Evolutionary conservation across 2,113 vertebrate species (phyloP), one percentile per base, ranked within the genome.

Genomic region (Petromus typicus): DNA sequence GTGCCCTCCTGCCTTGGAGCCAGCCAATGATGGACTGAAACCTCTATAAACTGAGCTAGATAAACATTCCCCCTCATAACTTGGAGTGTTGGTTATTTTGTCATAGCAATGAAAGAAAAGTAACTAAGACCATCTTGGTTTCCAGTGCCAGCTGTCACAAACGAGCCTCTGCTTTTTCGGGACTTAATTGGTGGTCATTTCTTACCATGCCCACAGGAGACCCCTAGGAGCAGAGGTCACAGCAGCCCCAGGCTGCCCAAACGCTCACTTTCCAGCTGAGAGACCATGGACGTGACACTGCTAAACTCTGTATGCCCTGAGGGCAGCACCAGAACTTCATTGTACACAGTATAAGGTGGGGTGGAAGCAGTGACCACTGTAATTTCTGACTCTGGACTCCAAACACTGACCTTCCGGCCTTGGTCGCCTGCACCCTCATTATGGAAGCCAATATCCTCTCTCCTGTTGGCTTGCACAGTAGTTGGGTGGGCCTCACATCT

Each of bases 301-400:
- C 9, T 1, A 1, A 0, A 9, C 43, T 12, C 5, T 0, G n/a
- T 20, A 5, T 2, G 1, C 2, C 0, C 9, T 0, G 1, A 40
- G 32, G 34, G 16, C 1, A 0, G 25, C 9, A 30, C 75, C 48
- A 18, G 61, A 56, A 11, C 25, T 20, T 0, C 2, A 0, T 2
- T 2, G 1, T 0, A 7, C 0, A 7, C 9, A 0, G 30, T 9
- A 0, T 0, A 8, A 45, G 51, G 13, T 8, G 25, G 34, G 32
- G n/a, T 23, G 51, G 2, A 6, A 13, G 14, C 11, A 1, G 54
- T 1, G 0, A 16, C 22, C 0, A 13, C 22, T 56, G 0, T 11
- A 9, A 57, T 18, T 48, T 40, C 67, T 18, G 8, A 14, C 85
- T 10, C 71, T n/a, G 7, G 40, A 40, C 30, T 40, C 64, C 56